Evolutionary conservation across 92 coral and sea anemone species (phyloP).

Genomic region (Metridium senile): DNA sequence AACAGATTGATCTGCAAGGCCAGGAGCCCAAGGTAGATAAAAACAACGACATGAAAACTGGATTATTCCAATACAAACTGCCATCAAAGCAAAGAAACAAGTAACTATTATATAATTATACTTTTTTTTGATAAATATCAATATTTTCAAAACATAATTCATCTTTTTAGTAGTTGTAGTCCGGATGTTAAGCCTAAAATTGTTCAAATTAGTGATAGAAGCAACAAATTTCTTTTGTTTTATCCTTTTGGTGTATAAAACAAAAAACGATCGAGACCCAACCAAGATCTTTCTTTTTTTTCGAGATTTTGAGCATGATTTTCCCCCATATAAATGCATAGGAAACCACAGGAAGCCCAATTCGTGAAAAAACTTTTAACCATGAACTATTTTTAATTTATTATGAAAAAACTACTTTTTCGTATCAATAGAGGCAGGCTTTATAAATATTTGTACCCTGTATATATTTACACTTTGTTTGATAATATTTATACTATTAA

Average conservation of each 20-base stretch:
- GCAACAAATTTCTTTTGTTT: neutral
- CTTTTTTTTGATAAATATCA: too few species aligned
- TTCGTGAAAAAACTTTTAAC: neutral
- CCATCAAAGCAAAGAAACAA: too few species aligned
- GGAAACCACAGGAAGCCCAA: slow-evolving; percentile 15
- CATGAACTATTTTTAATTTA: neutral
- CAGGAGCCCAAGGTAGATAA: too few species aligned
- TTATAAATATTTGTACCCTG: neutral
- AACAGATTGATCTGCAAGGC: too few species aligned
- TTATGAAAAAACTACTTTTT: neutral
- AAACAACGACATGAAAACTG: too few species aligned
- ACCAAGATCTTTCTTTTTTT: neutral
- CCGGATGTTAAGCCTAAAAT: slow-evolving; percentile 17
- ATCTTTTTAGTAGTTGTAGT: neutral
- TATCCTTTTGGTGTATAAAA: slow-evolving; percentile 5
- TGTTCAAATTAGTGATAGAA: slow-evolving; percentile 25
- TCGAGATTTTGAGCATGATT: neutral
- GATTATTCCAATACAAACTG: too few species aligned
- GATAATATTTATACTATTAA: too few species aligned
- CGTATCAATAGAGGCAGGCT: neutral
- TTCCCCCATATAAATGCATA: neutral
- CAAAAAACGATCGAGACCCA: slow-evolving; percentile 5
- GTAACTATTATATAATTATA: too few species aligned
- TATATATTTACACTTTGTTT: too few species aligned
- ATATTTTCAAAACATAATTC: too few species aligned